phyloP scores from a whole-genome alignment of 2,888 invertebrate species.

The Agrochola lota region DNA sequence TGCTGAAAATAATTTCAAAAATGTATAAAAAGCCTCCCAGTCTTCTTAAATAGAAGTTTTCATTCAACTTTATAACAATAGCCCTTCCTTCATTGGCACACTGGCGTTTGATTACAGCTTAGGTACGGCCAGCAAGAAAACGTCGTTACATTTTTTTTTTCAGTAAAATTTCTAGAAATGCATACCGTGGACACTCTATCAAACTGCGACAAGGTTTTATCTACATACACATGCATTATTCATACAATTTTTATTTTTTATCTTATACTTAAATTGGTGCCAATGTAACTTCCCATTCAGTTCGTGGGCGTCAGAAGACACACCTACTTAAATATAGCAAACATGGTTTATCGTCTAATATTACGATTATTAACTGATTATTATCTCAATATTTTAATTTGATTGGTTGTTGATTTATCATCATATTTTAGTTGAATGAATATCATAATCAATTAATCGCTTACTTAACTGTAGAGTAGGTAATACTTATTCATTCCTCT shows the following conservation, averaged over 20 bases:
- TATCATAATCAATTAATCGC: too few species aligned
- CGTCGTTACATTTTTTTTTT: background rate
- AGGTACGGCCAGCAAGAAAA: conserved; percentile 78
- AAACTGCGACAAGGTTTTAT: background rate
- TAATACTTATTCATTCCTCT: background rate
- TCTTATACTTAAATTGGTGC: background rate
- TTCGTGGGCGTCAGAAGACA: conserved; percentile 19
- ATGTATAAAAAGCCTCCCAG: conserved; percentile 83
- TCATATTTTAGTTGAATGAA: background rate
- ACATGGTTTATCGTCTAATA: conserved; percentile 20
- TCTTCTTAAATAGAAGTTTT: conserved; percentile 89
- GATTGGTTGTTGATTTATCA: conserved; percentile 15
- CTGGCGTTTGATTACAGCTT: conserved; percentile 88
- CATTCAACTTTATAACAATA: conserved; percentile 89
- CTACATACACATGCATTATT: background rate
- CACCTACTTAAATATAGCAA: conserved; percentile 17
- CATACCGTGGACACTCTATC: background rate
- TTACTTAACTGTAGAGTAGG: background rate
- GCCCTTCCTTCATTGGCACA: conserved; percentile 90
- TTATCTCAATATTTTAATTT: background rate
- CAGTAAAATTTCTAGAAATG: background rate
- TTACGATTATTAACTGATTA: background rate
- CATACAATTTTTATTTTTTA: conserved; percentile 1
- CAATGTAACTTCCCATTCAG: background rate
- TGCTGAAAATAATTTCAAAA: conserved; percentile 89